phyloP scores from a whole-genome alignment of 2,113 vertebrate genomes.

The Arothron firmamentum region DNA sequence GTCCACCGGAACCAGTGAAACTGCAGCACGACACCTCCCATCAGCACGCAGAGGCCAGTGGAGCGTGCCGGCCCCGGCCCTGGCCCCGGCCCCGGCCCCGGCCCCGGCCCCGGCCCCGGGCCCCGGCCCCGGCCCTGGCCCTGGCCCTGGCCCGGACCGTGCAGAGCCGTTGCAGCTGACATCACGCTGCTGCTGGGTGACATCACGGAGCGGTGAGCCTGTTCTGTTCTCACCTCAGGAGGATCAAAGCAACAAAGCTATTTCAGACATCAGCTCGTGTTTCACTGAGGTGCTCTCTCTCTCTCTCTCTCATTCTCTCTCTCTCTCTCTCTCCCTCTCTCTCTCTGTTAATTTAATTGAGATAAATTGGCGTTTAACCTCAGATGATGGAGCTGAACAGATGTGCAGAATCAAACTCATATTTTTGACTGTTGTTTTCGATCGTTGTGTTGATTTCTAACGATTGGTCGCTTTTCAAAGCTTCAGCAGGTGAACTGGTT shows the following conservation, averaged over 20 bases:
- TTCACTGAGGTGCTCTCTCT: too few relatives aligned
- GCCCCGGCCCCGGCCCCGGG: slow-evolving; percentile 4
- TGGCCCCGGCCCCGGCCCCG: not conserved
- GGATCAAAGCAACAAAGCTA: not conserved
- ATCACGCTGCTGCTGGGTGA: slow-evolving; percentile 21
- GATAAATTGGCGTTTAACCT: too few relatives aligned
- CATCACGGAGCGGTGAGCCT: slow-evolving; percentile 46
- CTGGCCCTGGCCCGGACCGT: slow-evolving; percentile 23
- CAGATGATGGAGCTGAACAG: too few relatives aligned
- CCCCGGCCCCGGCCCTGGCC: slow-evolving; percentile 11
- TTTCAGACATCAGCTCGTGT: too few relatives aligned
- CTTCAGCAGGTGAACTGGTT: too few relatives aligned
- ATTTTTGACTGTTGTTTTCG: too few relatives aligned
- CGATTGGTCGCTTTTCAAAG: too few relatives aligned
- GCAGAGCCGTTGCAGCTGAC: slow-evolving; percentile 45
- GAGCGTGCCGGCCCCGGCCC: slow-evolving; percentile 40
- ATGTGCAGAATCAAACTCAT: too few relatives aligned
- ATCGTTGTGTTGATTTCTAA: too few relatives aligned
- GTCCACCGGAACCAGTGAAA: slow-evolving; percentile 36
- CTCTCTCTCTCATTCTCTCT: too few relatives aligned
- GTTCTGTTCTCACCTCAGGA: slow-evolving; percentile 19
- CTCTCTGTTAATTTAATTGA: too few relatives aligned
- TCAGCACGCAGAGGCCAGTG: slow-evolving; percentile 52
- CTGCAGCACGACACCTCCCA: slow-evolving; percentile 54
- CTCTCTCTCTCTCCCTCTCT: too few relatives aligned